These are phyloP conservation scores for Cricetomys ansorgei DNA, from an alignment of 2,113 vertebrate species.

Conservation along the genomic window DNA sequence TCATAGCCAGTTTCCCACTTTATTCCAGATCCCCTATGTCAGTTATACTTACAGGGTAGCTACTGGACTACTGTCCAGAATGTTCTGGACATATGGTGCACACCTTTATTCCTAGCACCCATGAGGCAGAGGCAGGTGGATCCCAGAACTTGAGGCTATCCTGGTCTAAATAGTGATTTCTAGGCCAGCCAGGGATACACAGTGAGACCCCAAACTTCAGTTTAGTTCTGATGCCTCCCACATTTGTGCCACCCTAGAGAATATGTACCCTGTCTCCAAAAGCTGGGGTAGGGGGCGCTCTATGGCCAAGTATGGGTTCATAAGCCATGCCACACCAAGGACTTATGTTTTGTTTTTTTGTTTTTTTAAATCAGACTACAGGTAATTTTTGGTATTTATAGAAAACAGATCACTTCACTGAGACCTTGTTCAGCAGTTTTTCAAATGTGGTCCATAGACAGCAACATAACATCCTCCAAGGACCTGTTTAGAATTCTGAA, in stretches of 20 bases:
- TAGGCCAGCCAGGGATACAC: neutral
- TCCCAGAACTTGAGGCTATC: neutral
- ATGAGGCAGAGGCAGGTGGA: neutral
- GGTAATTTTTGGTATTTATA: too few relatives aligned
- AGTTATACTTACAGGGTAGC: too few relatives aligned
- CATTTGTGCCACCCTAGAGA: neutral
- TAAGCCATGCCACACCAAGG: neutral
- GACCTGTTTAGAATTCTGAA: neutral
- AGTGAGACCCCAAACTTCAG: neutral
- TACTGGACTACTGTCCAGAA: neutral
- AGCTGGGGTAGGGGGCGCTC: neutral
- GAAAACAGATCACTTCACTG: neutral
- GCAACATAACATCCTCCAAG: neutral
- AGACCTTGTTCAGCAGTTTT: neutral
- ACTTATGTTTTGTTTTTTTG: too few relatives aligned
- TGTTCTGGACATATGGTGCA: fast-evolving
- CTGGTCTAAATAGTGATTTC: neutral
- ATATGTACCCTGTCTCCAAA: neutral
- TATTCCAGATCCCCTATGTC: neutral
- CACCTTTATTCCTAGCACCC: neutral
- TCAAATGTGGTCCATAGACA: neutral
- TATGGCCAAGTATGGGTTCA: fast-evolving
- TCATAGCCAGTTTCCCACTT: neutral
- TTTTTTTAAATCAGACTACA: neutral
- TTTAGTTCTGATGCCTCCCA: neutral